These are phyloP conservation scores for Cerastis leucographa DNA, from an alignment of 2,888 invertebrate genomes.

Conservation along the genomic window DNA sequence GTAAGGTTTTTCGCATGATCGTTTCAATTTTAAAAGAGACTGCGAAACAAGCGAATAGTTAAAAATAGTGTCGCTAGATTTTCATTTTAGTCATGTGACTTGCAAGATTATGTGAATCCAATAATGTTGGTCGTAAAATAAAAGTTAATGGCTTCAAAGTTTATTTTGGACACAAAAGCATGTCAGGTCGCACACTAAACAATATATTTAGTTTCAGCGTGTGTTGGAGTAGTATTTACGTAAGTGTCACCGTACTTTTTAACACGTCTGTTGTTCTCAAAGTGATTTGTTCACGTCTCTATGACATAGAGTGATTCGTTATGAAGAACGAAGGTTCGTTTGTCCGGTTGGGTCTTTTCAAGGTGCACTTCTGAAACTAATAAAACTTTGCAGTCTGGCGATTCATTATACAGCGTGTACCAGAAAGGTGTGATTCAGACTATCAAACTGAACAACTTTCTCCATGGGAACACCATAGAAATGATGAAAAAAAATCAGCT, in stretches of 20 bases:
- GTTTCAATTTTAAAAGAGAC: slow-evolving; percentile 29
- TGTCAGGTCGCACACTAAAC: slow-evolving; percentile 33
- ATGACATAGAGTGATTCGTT: slow-evolving; percentile 23
- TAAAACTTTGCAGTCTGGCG: not conserved
- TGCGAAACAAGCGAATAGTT: not conserved
- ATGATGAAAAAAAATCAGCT: not conserved
- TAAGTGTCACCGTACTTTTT: slow-evolving; percentile 32
- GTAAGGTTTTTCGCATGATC: slow-evolving; percentile 15
- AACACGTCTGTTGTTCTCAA: slow-evolving; percentile 20
- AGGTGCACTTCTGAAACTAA: not conserved
- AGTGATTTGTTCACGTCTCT: slow-evolving; percentile 10
- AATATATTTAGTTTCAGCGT: slow-evolving; percentile 41
- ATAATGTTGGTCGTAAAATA: slow-evolving; percentile 52
- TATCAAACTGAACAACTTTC: not conserved
- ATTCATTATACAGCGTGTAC: not conserved
- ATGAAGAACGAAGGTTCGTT: slow-evolving; percentile 1
- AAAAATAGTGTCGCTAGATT: slow-evolving; percentile 21
- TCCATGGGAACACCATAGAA: not conserved
- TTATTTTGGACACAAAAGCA: slow-evolving; percentile 55
- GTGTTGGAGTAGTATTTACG: slow-evolving; percentile 38
- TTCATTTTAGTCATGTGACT: slow-evolving; percentile 50
- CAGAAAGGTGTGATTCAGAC: not conserved
- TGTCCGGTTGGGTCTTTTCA: not conserved
- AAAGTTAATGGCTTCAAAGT: slow-evolving; percentile 55
- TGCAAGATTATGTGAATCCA: slow-evolving; percentile 50